phyloP scores from a whole-genome alignment of 1,140 invertebrate species.

The Magallana angulata region DNA sequence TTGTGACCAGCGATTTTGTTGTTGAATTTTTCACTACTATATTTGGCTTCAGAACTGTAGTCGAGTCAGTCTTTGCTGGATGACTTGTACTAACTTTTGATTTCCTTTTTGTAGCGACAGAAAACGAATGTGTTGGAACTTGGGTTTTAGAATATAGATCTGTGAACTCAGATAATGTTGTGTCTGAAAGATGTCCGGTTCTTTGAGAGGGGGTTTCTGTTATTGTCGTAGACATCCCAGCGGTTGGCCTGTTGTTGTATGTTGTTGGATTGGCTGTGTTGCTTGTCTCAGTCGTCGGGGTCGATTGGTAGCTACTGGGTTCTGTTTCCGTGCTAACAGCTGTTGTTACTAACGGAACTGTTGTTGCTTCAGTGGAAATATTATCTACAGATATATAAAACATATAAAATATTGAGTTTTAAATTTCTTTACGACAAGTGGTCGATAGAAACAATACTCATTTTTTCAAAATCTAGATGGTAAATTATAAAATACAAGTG shows the following conservation, averaged over 20 bases:
- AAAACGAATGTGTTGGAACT: neutral
- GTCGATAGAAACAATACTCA: neutral
- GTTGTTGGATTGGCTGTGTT: no score
- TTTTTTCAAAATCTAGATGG: neutral
- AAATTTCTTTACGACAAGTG: neutral
- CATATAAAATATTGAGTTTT: neutral
- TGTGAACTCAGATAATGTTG: no score
- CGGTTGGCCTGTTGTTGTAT: no score
- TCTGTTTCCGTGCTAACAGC: neutral
- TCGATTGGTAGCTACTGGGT: neutral
- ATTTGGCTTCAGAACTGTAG: neutral
- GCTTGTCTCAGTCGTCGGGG: no score
- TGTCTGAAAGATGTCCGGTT: no score
- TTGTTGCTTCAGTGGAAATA: neutral
- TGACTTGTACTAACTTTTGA: neutral
- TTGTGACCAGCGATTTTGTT: constrained; percentile 3
- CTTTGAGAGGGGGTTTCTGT: no score
- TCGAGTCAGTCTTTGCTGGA: neutral
- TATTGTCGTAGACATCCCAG: no score
- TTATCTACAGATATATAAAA: neutral
- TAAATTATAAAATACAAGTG: no score
- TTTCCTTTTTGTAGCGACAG: neutral
- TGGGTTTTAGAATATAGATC: neutral
- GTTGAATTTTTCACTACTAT: neutral
- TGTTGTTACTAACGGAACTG: neutral